Base-by-base conservation (phyloP, 2,888 invertebrate species). In the Cataglyphis albicans region DNA sequence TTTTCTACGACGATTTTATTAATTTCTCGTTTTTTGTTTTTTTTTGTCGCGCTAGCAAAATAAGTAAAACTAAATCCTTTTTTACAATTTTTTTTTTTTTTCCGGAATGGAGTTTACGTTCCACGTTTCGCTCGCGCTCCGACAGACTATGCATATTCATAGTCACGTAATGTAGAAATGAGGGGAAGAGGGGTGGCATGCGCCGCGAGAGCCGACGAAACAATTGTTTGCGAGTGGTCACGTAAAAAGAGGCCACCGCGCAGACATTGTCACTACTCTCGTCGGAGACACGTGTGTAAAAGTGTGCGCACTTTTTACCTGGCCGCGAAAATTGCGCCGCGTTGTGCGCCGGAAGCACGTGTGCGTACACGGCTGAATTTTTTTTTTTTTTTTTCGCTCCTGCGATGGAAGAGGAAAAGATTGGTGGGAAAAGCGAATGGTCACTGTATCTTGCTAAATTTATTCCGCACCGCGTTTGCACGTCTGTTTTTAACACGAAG, bases 101-200 rank as follows among this genome's bases (percentile, higher is more conserved):
- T 59, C 25, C n/a, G 55, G 9, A 68, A 76, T 55, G 67, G 38
- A 44, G 70, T 41, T 76, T 68, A 32, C n/a, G 35, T 68, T 55
- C 10, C 15, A 76, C 7, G 55, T 15, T 68, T n/a, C 15, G 70
- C 67, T 75, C 52, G 48, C 48, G 12, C 59, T 61, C 55, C 38
- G 67, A 64, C 63, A 59, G 78, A 67, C 59, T 84, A 82, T 78
- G 83, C 84, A 78, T 82, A 84, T 84, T 84, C 84, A 82, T 84
- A 74, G 73, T 84, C 84, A 84, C 84, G 84, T 68, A 80, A 74
- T 84, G 48, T 48, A 15, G 57, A 52, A 67, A 52, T 32, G 65
- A 41, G 78, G 72, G 52, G 73, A n/a, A 1, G 7, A 3, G 7
- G 7, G 48, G n/a, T 7, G 7, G 52, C 6, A 18, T 4, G 15